Evolutionary conservation across 2,113 vertebrate genomes (phyloP).

Genomic region (Heterotis niloticus): DNA sequence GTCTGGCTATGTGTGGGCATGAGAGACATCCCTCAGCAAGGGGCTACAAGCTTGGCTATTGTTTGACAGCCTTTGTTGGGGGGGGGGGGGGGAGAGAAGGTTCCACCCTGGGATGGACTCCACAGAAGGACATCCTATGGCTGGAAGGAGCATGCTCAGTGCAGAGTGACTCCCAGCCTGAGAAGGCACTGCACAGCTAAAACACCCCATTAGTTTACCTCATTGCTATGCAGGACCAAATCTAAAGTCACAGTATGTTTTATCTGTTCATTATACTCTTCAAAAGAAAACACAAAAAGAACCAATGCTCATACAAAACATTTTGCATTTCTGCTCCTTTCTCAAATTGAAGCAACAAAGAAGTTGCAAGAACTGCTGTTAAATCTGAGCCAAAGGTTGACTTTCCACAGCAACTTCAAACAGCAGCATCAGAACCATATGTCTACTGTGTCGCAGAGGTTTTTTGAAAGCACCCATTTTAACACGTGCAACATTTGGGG

Average conservation of each 20-base stretch:
- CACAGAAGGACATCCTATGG: conserved; percentile 32
- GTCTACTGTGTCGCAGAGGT: neutral
- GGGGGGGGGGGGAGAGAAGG: neutral
- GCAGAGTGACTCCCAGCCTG: neutral
- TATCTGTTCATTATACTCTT: neutral
- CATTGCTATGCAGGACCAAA: no score
- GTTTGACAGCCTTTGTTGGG: neutral
- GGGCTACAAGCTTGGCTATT: neutral
- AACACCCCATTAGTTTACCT: no score
- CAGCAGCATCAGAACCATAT: neutral
- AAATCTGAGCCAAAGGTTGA: neutral
- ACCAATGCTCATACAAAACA: neutral
- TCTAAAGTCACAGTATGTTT: no score
- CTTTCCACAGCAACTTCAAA: conserved; percentile 14
- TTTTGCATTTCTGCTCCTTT: neutral
- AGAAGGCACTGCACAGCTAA: neutral
- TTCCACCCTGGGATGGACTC: conserved; percentile 13
- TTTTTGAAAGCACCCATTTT: neutral
- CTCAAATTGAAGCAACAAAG: neutral
- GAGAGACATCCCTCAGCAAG: neutral
- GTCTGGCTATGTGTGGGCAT: neutral
- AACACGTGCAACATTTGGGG: neutral
- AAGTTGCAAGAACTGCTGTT: neutral
- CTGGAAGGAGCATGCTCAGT: conserved; percentile 30
- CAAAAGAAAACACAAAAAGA: neutral